Percentiles rank a stretch among this genome's conserved stretches.
Evolutionary conservation across 2,113 vertebrate species (phyloP).

Genomic region (Sander lucioperca): DNA sequence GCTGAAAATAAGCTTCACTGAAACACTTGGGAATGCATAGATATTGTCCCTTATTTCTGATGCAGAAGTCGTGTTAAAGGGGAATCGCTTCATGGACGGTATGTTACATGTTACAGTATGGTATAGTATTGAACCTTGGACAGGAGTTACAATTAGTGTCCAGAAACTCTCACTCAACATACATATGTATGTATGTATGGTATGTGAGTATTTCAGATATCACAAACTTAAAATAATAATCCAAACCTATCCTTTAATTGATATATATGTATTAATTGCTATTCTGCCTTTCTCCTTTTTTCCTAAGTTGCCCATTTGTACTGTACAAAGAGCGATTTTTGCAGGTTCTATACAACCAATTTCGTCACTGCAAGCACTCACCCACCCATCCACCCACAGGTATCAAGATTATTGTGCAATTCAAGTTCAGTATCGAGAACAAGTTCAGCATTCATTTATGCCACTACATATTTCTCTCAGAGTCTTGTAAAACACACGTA

Average conservation of each 20-base stretch:
- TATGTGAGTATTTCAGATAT: background rate
- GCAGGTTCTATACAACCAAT: background rate
- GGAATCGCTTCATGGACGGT: background rate
- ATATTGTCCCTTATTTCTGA: background rate
- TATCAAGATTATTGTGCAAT: conserved; percentile 10
- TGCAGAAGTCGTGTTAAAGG: background rate
- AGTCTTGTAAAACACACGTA: conserved; percentile 30
- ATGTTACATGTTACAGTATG: no score
- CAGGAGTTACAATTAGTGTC: background rate
- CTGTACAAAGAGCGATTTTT: background rate
- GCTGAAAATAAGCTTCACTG: background rate
- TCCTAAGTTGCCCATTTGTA: background rate
- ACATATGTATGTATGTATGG: background rate
- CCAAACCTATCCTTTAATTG: background rate
- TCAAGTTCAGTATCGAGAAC: conserved; percentile 20
- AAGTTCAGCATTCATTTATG: conserved; percentile 37
- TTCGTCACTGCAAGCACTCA: background rate
- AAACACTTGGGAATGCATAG: background rate
- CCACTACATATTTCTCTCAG: conserved; percentile 31
- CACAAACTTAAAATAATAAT: background rate
- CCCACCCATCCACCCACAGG: background rate
- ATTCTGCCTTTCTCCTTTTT: background rate
- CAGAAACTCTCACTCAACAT: background rate
- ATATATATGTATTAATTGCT: background rate
- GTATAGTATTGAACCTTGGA: no score